Evolutionary conservation across 2,797 vertebrate genomes (phyloP), one percentile per base, ranked within the genome.

Genomic region (Myotis vivesi): DNA sequence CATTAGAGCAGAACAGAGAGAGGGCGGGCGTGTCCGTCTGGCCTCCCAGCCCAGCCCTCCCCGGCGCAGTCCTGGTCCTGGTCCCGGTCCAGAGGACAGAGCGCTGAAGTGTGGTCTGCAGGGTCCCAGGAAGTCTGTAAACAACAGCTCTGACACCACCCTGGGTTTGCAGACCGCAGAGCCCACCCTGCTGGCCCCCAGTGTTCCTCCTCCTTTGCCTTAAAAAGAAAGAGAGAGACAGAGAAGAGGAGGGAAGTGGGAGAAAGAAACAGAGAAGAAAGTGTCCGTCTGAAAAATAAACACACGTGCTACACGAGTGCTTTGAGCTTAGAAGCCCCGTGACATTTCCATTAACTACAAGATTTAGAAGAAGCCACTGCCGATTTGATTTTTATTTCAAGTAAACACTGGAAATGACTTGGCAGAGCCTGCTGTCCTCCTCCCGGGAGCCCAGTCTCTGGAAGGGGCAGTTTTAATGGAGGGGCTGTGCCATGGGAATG

Each of bases 331-430:
- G 64, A 95, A 19, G 88, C 53, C 1, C 33, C 0, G 19, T 33
- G 0, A 92, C 75, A 33, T 44, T n/a, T 73, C 81, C 64, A 71
- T 68, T 68, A 83, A 53, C 57, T 46, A 41, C 12, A 62, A 23
- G 82, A 68, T 80, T 30, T 80, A 92, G 97, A 62, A 97, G 59
- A 83, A 87, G 57, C 59, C 49, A 16, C 30, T 66, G 44, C 30
- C 88, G 88, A 36, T 53, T 28, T 46, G 12, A 76, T 87, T 95
- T 76, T 62, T 49, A 82, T 84, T 92, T 97, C 95, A 92, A 87
- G 85, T 49, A 97, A 86, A 97, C 46, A 71, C 8, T 79, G 68
- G 79, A 36, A 92, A 95, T 4, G 4, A n/a, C 77, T 64, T 85
- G 88, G 94, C 59, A 95, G 80, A 2, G 0, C 1, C 38, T 49